Conservation (phyloP, 1,140 invertebrate genomes). For the Sipha flava region DNA sequence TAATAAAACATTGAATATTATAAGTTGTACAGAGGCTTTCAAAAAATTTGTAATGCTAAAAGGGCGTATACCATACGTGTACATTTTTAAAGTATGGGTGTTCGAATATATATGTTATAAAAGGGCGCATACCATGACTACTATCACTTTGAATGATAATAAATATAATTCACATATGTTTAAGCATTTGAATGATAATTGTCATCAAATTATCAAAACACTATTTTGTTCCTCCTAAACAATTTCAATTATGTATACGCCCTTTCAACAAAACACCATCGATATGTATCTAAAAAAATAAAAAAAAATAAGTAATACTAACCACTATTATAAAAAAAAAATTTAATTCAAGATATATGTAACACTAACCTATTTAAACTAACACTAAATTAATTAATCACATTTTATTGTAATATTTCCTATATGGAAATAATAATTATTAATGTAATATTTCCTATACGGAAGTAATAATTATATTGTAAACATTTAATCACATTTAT, state of each 20-base stretch:
- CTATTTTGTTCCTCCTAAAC: neutral
- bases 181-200: too few relatives aligned
- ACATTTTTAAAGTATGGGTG: neutral
- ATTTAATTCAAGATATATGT: too few relatives aligned
- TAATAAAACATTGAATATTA: neutral
- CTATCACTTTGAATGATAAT: neutral
- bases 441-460: too few relatives aligned
- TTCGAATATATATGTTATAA: neutral
- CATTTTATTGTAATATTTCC: too few relatives aligned
- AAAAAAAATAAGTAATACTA: too few relatives aligned
- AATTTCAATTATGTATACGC: neutral
- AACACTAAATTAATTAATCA: too few relatives aligned
- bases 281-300: too few relatives aligned
- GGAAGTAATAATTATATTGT: too few relatives aligned
- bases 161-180: neutral
- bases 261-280: neutral
- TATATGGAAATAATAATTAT: too few relatives aligned
- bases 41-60: neutral
- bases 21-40: neutral
- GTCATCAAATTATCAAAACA: neutral
- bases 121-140: neutral
- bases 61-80: neutral
- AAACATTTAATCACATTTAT: too few relatives aligned
- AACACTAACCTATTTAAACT: too few relatives aligned
- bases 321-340: too few relatives aligned